These are phyloP conservation scores for Halcyon senegalensis DNA, from an alignment of 2,113 vertebrate genomes.

Conservation along the genomic window DNA sequence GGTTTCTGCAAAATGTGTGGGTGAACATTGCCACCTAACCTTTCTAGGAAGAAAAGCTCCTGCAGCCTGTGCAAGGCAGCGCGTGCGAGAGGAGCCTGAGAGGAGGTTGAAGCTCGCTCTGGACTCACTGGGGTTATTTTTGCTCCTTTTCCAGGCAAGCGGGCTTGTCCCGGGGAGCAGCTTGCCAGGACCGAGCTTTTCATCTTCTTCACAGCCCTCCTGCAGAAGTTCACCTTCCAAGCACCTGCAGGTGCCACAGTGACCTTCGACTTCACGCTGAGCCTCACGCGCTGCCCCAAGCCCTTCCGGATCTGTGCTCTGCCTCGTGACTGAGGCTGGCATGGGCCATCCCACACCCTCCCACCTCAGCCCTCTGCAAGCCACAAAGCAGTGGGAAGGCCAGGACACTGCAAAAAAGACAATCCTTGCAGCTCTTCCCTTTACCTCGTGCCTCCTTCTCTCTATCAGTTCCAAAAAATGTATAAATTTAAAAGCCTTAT, in stretches of 20 bases:
- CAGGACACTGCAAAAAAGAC: background rate
- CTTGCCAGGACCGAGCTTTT: constrained; percentile 82
- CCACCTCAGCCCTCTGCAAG: rapidly evolving
- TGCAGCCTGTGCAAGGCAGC: background rate
- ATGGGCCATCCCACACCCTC: rapidly evolving
- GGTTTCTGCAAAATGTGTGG: constrained; percentile 51
- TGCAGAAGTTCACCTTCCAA: constrained; percentile 78
- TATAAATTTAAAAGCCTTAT: background rate
- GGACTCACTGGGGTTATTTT: background rate
- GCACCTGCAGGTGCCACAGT: background rate
- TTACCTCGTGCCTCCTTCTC: background rate
- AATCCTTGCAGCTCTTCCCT: background rate
- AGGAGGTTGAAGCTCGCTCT: rapidly evolving
- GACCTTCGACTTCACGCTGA: constrained; percentile 71
- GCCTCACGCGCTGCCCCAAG: constrained; percentile 74
- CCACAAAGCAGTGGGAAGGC: background rate
- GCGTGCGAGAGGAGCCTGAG: background rate
- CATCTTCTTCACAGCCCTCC: constrained; percentile 79
- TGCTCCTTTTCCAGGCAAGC: constrained; percentile 72
- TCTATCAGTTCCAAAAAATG: background rate
- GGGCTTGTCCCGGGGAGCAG: constrained; percentile 80
- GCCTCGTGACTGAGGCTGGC: background rate
- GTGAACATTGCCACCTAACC: constrained; percentile 72
- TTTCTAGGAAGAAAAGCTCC: constrained; percentile 54
- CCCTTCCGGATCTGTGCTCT: constrained; percentile 74